These are phyloP conservation scores for Siniperca scherzeri DNA, from an alignment of 2,797 vertebrate species.

Conservation along the genomic window DNA sequence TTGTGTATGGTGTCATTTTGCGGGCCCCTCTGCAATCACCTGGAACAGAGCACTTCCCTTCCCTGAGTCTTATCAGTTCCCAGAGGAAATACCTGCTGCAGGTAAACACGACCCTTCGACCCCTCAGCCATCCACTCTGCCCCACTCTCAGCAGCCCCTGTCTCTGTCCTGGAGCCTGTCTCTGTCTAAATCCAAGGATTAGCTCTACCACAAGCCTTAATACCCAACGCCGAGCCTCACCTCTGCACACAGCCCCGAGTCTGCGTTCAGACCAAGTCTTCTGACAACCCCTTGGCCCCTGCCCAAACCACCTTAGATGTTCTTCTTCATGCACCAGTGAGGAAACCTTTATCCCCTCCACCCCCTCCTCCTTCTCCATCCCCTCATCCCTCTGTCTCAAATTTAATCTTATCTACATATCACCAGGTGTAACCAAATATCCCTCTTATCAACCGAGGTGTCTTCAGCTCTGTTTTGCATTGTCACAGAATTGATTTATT, in stretches of 20 bases:
- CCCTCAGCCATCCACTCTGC: slow-evolving; percentile 76
- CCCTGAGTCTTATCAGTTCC: slow-evolving; percentile 93
- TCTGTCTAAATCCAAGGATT: slow-evolving; percentile 67
- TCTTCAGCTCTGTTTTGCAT: slow-evolving; percentile 77
- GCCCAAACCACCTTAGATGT: slow-evolving; percentile 73
- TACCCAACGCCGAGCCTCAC: slow-evolving; percentile 26
- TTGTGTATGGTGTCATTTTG: slow-evolving; percentile 89
- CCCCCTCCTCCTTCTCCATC: slow-evolving; percentile 33
- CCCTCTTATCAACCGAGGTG: slow-evolving; percentile 77
- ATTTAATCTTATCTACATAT: slow-evolving; percentile 87
- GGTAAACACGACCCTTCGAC: slow-evolving; percentile 96
- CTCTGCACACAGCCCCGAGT: slow-evolving; percentile 17
- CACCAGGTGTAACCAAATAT: slow-evolving; percentile 83
- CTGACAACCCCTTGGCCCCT: slow-evolving; percentile 45
- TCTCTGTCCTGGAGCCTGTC: slow-evolving; percentile 59
- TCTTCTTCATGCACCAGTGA: slow-evolving; percentile 81
- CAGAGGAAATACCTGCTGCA: slow-evolving; percentile 96
- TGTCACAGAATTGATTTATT: slow-evolving; percentile 79
- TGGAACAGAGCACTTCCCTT: slow-evolving; percentile 98
- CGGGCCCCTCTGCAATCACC: slow-evolving; percentile 92
- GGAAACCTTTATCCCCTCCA: slow-evolving; percentile 58
- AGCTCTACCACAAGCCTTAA: slow-evolving; percentile 39
- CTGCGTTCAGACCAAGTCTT: slow-evolving; percentile 36
- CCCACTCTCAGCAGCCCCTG: slow-evolving; percentile 49
- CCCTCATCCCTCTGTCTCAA: slow-evolving; percentile 77